These are phyloP conservation scores for Sparidentex hasta DNA, from an alignment of 2,797 vertebrate species.

Conservation along the genomic window DNA sequence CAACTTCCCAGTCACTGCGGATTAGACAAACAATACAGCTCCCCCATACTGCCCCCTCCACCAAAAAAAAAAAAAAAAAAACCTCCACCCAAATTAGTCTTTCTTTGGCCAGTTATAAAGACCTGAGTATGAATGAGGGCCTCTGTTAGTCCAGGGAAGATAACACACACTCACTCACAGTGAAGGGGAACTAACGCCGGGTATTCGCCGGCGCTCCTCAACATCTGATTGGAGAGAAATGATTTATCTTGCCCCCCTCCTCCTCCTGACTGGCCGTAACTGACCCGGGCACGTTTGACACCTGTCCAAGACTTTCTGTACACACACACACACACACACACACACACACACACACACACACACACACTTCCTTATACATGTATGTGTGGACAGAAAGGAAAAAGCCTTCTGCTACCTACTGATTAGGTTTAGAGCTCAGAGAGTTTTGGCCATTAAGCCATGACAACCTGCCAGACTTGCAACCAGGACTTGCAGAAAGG, in stretches of 20 bases:
- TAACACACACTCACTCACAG: conserved; percentile 79
- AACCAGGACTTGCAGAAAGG: conserved; percentile 40
- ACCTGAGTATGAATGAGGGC: conserved; percentile 82
- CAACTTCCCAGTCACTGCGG: conserved; percentile 86
- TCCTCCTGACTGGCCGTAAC: conserved; percentile 56
- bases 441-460: conserved; percentile 37
- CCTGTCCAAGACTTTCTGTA: conserved; percentile 47
- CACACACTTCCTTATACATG: conserved; percentile 11
- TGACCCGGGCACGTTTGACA: conserved; percentile 53
- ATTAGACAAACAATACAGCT: conserved; percentile 86
- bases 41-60: conserved; percentile 73
- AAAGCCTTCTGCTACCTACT: conserved; percentile 41
- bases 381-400: conserved; percentile 27
- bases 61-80: conserved; percentile 78
- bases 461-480: conserved; percentile 47
- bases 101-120: conserved; percentile 85
- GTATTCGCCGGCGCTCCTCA: conserved; percentile 47
- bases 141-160: conserved; percentile 81
- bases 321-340: conserved; percentile 6
- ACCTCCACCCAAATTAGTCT: conserved; percentile 84
- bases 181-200: conserved; percentile 60
- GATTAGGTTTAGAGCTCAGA: conserved; percentile 47
- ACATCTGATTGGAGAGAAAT: conserved; percentile 61
- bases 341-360: no score
- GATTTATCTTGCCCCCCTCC: conserved; percentile 54